Percentiles rank a stretch among this genome's conserved stretches.
phyloP scores from a whole-genome alignment of 1,140 invertebrate genomes.

The Manduca sexta region DNA sequence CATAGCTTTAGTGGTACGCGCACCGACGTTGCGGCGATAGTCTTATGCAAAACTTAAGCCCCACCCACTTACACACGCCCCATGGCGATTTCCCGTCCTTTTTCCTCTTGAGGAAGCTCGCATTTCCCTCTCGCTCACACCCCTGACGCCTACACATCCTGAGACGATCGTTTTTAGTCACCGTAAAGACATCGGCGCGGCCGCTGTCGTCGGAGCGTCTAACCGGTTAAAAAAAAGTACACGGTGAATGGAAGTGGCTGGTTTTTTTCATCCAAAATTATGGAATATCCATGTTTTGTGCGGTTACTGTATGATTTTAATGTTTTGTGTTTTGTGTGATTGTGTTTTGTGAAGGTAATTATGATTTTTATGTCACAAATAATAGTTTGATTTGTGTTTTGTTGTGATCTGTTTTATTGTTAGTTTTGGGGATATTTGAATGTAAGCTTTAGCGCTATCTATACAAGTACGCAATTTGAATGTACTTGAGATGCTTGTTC shows the following conservation, averaged over 20 bases:
- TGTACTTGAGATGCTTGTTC: too few relatives aligned
- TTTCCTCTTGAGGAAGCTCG: conserved; percentile 12
- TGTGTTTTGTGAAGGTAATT: conserved; percentile 46
- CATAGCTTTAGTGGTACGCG: conserved; percentile 31
- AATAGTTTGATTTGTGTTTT: too few relatives aligned
- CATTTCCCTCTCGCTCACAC: conserved; percentile 40
- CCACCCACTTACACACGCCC: conserved; percentile 47
- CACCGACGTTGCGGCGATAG: background rate
- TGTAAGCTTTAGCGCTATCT: too few relatives aligned
- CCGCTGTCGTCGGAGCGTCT: conserved; percentile 7
- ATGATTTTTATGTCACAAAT: too few relatives aligned
- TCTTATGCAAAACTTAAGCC: conserved; percentile 59
- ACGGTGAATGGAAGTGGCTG: too few relatives aligned
- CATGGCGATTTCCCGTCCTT: conserved; percentile 24
- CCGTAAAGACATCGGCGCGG: conserved; percentile 45
- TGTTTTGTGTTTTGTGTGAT: conserved; percentile 19
- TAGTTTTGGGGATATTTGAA: too few relatives aligned
- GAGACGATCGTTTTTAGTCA: conserved; percentile 62
- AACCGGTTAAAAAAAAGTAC: too few relatives aligned
- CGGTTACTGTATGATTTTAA: too few relatives aligned
- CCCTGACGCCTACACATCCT: conserved; percentile 57
- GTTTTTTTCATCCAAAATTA: too few relatives aligned
- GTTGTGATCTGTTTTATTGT: too few relatives aligned
- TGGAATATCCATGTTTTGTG: too few relatives aligned
- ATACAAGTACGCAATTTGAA: too few relatives aligned